These are phyloP conservation scores for Lagria hirta DNA, from an alignment of 2,888 invertebrate genomes.

Conservation along the genomic window DNA sequence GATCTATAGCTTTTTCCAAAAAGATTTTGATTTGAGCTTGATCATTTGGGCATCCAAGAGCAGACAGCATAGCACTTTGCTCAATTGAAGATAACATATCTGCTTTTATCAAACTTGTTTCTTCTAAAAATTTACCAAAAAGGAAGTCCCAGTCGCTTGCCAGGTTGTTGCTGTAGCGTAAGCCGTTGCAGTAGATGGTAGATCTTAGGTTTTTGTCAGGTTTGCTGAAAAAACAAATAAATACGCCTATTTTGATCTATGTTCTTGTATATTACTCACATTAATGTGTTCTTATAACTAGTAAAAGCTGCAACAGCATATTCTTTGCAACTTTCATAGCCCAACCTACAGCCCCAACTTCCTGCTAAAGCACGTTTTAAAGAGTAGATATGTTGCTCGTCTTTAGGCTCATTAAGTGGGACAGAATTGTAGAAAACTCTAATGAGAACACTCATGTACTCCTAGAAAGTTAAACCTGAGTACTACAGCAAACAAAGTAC, in stretches of 20 bases:
- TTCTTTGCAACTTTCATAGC: constrained; percentile 59
- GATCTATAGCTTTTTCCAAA: constrained; percentile 30
- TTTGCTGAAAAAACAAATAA: constrained; percentile 42
- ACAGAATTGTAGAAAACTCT: constrained; percentile 55
- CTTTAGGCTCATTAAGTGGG: constrained; percentile 55
- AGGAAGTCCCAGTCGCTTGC: constrained; percentile 65
- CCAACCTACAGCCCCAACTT: constrained; percentile 65
- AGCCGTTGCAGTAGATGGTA: constrained; percentile 74
- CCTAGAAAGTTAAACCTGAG: constrained; percentile 43
- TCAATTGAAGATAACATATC: no score
- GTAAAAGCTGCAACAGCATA: constrained; percentile 53
- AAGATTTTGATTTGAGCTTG: constrained; percentile 58
- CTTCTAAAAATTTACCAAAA: no score
- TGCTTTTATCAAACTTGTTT: constrained; percentile 58
- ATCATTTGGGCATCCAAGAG: constrained; percentile 65
- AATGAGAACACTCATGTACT: constrained; percentile 58
- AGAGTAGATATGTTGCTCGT: constrained; percentile 60
- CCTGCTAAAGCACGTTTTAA: constrained; percentile 62
- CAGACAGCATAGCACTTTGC: constrained; percentile 64
- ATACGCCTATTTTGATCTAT: no score
- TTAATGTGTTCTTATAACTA: constrained; percentile 34
- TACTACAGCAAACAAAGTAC: constrained; percentile 24
- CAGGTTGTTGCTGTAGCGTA: constrained; percentile 60
- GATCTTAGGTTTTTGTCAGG: constrained; percentile 66
- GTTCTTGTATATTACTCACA: no score